Base-by-base conservation (phyloP, 2,888 invertebrate genomes). In the Drosophila longiperda region DNA sequence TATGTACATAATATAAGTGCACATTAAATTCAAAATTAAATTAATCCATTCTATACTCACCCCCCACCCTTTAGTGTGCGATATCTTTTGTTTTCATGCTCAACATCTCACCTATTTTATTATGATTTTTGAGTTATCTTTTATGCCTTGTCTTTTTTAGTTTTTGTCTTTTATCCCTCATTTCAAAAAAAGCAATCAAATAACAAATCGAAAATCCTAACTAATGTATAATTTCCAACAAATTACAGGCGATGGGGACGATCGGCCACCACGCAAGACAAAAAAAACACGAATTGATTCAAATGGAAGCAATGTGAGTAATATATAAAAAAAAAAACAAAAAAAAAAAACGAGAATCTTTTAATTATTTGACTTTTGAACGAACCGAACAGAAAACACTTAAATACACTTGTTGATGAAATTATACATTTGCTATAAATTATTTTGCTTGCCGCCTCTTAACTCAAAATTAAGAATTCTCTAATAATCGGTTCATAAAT, bases 281-380 rank as follows among this genome's bases (percentile, higher is more conserved):
- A 93, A 93, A 89, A 93, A 91, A 78, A 68, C 89, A 66, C 92
- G 93, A 55, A 38, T n/a, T 77, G 93, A 92, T 72, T 81, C 92
- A 32, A 91, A 84, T 87, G 91, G 83, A 75, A 90, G 83, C 81
- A 91, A 87, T 88, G 91, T 91, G 72, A 91, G 91, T 91, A 83
- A 36, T 59, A 71, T 38, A 17, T 3, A 33, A 58, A 54, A 11
- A 26, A 17, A 12, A 1, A 20, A 26, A n/a, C n/a, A 17, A 7
- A 33, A 58, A 54, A 11, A 26, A 17, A 12, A 1, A 20, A 26
- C 15, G 8, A 40, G 40, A 40, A 4, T n/a, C 9, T n/a, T 9
- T 9, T 9, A 40, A 40, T 5, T 2, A 40, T n/a, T 42, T 6
- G 2, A 20, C 11, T 42, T 20, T n/a, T 12, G 1, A n/a, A 42